These are phyloP conservation scores for Pseudonaja textilis DNA, from an alignment of 2,113 vertebrate genomes.

Conservation along the genomic window DNA sequence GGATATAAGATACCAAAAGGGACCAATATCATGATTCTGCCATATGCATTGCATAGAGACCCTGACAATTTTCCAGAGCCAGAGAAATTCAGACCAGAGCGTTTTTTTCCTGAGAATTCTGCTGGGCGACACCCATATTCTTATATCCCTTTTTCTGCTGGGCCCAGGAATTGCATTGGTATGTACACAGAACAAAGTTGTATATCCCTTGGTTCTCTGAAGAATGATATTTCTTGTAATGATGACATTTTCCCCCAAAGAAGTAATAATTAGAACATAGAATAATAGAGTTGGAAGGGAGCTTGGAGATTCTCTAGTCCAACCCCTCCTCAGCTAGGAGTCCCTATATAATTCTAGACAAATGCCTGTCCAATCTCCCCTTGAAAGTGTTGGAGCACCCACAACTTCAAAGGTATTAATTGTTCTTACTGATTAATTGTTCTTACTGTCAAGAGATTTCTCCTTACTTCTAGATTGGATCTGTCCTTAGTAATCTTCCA, in stretches of 20 bases:
- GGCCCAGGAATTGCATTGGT: constrained; percentile 95
- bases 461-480: not conserved
- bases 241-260: not conserved
- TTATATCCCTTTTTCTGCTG: constrained; percentile 93
- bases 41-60: constrained; percentile 87
- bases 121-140: constrained; percentile 80
- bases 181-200: constrained; percentile 42
- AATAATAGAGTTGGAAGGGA: not conserved
- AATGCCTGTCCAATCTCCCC: not conserved
- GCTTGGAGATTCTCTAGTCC: not conserved
- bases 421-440: not conserved
- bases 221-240: not conserved
- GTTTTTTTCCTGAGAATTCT: constrained; percentile 84
- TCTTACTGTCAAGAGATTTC: not conserved
- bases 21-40: constrained; percentile 70
- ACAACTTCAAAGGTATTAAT: not conserved
- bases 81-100: constrained; percentile 87
- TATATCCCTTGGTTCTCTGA: not conserved
- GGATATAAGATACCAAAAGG: constrained; percentile 81
- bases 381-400: not conserved
- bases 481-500: not conserved
- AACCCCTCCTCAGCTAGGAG: not conserved
- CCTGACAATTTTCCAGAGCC: constrained; percentile 83
- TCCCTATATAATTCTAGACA: too few species aligned
- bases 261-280: not conserved